Percentiles rank a stretch among this genome's conserved stretches.
These are phyloP conservation scores for Melitaea athalia DNA, from an alignment of 2,888 invertebrate species.

Conservation along the genomic window DNA sequence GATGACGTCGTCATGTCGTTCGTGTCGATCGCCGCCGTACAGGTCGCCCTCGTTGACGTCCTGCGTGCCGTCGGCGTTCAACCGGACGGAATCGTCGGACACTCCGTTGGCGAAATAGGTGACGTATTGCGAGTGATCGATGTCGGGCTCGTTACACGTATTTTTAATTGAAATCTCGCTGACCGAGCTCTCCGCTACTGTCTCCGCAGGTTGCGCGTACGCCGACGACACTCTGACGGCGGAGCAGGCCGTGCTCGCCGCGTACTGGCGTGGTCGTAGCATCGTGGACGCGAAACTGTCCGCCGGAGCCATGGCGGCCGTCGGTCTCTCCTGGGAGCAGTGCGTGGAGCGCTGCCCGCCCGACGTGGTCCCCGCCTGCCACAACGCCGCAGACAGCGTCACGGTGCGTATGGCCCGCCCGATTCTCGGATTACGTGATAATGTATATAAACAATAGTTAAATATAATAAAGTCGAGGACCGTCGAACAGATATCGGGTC, in stretches of 20 bases:
- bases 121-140: conserved; percentile 29
- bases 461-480: background rate
- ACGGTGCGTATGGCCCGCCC: conserved; percentile 74
- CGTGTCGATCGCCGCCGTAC: conserved; percentile 96
- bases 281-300: conserved; percentile 88
- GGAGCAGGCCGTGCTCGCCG: conserved; percentile 96
- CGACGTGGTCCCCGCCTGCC: conserved; percentile 94
- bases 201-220: conserved; percentile 91
- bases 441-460: background rate
- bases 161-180: background rate
- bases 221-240: conserved; percentile 97
- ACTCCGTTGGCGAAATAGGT: conserved; percentile 95
- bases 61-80: conserved; percentile 88
- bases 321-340: conserved; percentile 95
- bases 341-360: conserved; percentile 87
- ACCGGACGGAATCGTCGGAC: conserved; percentile 98
- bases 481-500: conserved; percentile 88
- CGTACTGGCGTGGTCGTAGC: conserved; percentile 95
- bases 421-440: background rate
- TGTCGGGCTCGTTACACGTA: background rate
- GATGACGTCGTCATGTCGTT: conserved; percentile 95
- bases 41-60: conserved; percentile 97
- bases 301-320: conserved; percentile 94
- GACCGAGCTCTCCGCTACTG: conserved; percentile 7
- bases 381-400: conserved; percentile 96